A percentile compares a stretch with the other conserved stretches of the same genome.
These are phyloP conservation scores for Theristicus caerulescens DNA, from an alignment of 2,113 vertebrate genomes.

Conservation along the genomic window DNA sequence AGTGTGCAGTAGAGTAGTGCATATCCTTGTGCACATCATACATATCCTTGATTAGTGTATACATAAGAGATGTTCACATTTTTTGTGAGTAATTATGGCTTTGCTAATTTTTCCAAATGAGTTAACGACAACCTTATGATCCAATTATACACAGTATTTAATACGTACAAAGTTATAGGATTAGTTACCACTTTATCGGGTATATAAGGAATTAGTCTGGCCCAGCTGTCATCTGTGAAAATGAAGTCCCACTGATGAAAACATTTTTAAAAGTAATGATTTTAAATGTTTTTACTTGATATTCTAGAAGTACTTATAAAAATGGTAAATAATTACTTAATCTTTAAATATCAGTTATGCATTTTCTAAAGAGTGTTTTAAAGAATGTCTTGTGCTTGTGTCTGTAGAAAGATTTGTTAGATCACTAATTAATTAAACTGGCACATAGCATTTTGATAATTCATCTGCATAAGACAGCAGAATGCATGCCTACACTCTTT, in stretches of 20 bases:
- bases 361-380: neutral
- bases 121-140: neutral
- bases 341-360: neutral
- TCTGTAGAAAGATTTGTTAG: neutral
- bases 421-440: neutral
- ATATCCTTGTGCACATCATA: neutral
- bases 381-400: neutral
- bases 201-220: neutral
- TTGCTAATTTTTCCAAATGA: slow-evolving; percentile 25
- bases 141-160: slow-evolving; percentile 13
- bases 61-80: neutral
- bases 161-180: neutral
- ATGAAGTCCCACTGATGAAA: neutral
- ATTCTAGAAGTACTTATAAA: neutral
- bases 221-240: slow-evolving; percentile 18
- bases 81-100: neutral
- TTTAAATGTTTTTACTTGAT: neutral
- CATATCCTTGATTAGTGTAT: neutral
- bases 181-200: neutral
- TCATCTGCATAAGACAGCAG: neutral
- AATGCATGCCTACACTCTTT: neutral
- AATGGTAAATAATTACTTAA: neutral
- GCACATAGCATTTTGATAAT: neutral
- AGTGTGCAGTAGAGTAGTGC: neutral
- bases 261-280: neutral